phyloP scores from a whole-genome alignment of 1,140 invertebrate genomes.

The Yoshiicerus persimilis region DNA sequence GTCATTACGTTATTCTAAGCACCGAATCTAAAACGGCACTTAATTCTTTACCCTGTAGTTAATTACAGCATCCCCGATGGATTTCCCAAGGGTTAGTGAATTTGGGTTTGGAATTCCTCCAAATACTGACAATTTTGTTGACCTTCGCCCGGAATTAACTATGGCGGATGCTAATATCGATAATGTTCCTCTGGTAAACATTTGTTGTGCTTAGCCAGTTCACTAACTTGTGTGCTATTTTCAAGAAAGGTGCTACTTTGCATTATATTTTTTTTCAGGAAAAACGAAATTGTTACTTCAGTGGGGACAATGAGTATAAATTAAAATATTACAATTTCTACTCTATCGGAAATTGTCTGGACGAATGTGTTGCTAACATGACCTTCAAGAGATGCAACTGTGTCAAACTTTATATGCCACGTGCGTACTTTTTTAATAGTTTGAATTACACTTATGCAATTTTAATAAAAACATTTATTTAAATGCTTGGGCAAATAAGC shows the following conservation, averaged over 20 bases:
- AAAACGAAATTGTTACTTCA: slow-evolving; percentile 26
- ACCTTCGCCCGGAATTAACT: slow-evolving; percentile 40
- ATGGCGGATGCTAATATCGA: slow-evolving; percentile 35
- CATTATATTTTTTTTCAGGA: background rate
- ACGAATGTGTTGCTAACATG: slow-evolving; percentile 24
- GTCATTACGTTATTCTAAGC: no score
- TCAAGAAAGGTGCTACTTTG: no score
- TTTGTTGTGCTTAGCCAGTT: background rate
- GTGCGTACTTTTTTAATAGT: background rate
- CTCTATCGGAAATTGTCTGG: slow-evolving; percentile 26
- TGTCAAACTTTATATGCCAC: slow-evolving; percentile 31
- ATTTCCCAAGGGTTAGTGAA: slow-evolving; percentile 40
- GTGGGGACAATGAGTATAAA: background rate
- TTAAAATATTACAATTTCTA: slow-evolving; percentile 16
- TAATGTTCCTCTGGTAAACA: slow-evolving; percentile 31
- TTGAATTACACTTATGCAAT: no score
- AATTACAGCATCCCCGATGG: slow-evolving; percentile 15
- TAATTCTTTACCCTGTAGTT: slow-evolving; percentile 26
- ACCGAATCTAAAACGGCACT: no score
- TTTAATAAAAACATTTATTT: no score
- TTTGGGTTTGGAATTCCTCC: slow-evolving; percentile 40
- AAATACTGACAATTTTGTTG: slow-evolving; percentile 40
- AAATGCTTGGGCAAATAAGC: no score
- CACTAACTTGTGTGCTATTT: no score
- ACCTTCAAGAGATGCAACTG: slow-evolving; percentile 33